Percentiles rank a stretch among this genome's conserved stretches.
phyloP scores from a whole-genome alignment of 2,888 invertebrate species.

The Diploptera punctata region DNA sequence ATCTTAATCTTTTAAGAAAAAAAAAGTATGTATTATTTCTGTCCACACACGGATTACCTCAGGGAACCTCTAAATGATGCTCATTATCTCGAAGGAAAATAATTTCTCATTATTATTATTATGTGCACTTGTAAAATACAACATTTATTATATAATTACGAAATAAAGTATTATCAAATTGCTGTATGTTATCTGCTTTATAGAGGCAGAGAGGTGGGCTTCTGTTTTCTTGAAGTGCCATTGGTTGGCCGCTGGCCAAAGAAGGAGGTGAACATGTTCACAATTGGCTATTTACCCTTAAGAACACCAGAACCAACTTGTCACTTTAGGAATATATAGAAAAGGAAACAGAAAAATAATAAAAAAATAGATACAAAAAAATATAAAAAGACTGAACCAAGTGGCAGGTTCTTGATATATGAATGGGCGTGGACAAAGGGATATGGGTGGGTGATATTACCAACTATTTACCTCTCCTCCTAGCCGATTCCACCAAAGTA shows the following conservation, averaged over 20 bases:
- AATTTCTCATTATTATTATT: too few relatives aligned
- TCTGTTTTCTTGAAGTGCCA: neutral
- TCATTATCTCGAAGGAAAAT: too few relatives aligned
- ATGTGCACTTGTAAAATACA: too few relatives aligned
- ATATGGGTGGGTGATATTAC: neutral
- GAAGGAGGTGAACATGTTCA: constrained; percentile 26
- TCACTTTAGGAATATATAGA: neutral
- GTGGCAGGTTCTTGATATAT: neutral
- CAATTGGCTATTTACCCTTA: constrained; percentile 24
- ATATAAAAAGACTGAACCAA: neutral
- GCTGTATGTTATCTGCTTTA: too few relatives aligned
- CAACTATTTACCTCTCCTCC: neutral
- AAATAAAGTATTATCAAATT: too few relatives aligned
- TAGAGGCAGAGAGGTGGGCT: too few relatives aligned
- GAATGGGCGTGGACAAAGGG: neutral
- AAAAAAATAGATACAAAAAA: neutral
- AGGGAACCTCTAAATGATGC: too few relatives aligned
- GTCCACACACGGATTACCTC: too few relatives aligned
- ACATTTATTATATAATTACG: too few relatives aligned
- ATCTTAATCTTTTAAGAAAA: too few relatives aligned
- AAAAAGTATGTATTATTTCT: too few relatives aligned
- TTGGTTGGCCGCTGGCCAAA: constrained; percentile 34
- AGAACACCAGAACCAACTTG: neutral
- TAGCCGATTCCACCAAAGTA: too few relatives aligned
- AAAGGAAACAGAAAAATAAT: neutral